Conservation (phyloP, 1,140 invertebrate genomes). For the Anastatus disparis region DNA sequence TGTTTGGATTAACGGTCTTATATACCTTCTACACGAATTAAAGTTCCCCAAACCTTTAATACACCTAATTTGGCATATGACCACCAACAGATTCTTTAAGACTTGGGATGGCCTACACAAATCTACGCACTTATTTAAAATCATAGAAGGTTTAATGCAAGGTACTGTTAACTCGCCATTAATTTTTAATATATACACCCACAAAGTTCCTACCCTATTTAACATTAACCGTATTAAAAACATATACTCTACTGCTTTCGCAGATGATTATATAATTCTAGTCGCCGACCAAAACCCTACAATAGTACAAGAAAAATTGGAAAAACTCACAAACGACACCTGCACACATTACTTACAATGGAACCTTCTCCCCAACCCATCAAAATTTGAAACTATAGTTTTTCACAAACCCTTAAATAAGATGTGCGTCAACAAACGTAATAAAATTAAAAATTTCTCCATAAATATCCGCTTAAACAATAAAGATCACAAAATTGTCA, state of each 20-base stretch:
- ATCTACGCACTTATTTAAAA: background rate
- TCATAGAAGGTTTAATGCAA: constrained; percentile 44
- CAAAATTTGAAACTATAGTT: too few relatives aligned
- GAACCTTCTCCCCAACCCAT: background rate
- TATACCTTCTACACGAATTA: constrained; percentile 32
- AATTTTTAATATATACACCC: constrained; percentile 41
- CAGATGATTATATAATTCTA: constrained; percentile 34
- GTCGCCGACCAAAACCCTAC: background rate
- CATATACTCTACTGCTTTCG: constrained; percentile 3
- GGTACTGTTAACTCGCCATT: too few relatives aligned
- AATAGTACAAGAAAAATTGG: background rate
- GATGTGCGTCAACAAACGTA: background rate
- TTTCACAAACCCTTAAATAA: too few relatives aligned
- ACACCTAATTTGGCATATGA: constrained; percentile 30
- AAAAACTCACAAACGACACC: constrained; percentile 27
- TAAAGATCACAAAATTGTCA: too few relatives aligned
- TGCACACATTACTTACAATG: constrained; percentile 20
- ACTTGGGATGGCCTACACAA: background rate
- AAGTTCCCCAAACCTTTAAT: constrained; percentile 18
- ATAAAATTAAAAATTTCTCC: constrained; percentile 1
- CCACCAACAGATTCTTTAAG: constrained; percentile 9
- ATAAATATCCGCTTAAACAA: background rate
- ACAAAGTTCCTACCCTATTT: constrained; percentile 13
- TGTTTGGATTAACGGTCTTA: background rate
- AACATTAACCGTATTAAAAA: background rate